Evolutionary conservation across 2,797 vertebrate species (phyloP).

Genomic region (Clarias platycephalus): DNA sequence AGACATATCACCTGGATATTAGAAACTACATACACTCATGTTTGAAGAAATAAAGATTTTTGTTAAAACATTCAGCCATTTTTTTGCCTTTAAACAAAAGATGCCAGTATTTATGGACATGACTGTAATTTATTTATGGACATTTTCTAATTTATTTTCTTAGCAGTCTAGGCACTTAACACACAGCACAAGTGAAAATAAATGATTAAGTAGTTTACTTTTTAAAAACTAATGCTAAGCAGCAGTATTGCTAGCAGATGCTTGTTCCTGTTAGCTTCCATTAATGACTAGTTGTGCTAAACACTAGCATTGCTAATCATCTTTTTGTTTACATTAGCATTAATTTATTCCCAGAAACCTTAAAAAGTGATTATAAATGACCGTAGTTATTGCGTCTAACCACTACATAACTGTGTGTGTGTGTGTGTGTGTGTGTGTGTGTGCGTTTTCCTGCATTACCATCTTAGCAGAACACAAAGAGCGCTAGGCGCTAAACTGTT

Average conservation of each 20-base stretch:
- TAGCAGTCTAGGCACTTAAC: too few relatives aligned
- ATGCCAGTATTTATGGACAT: not conserved
- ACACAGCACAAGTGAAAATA: not conserved
- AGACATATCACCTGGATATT: not conserved
- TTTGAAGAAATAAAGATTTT: too few relatives aligned
- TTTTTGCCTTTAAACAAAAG: not conserved
- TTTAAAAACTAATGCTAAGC: not conserved
- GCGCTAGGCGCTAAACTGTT: slow-evolving; percentile 61
- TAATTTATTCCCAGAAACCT: not conserved
- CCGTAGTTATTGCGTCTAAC: not conserved
- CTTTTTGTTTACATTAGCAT: not conserved
- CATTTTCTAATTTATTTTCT: too few relatives aligned
- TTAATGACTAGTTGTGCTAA: slow-evolving; percentile 35
- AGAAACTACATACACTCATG: too few relatives aligned
- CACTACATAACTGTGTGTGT: not conserved
- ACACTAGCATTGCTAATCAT: not conserved
- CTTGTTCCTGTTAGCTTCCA: not conserved
- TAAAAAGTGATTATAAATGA: not conserved
- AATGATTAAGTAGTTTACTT: not conserved
- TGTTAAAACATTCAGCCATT: not conserved
- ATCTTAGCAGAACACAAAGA: slow-evolving; percentile 46
- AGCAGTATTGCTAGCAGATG: not conserved
- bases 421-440: slow-evolving; percentile 63
- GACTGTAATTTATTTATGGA: too few relatives aligned
- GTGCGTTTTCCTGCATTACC: slow-evolving; percentile 57